Conservation (phyloP, 1,140 invertebrate genomes). For the Caerostris darwini region DNA sequence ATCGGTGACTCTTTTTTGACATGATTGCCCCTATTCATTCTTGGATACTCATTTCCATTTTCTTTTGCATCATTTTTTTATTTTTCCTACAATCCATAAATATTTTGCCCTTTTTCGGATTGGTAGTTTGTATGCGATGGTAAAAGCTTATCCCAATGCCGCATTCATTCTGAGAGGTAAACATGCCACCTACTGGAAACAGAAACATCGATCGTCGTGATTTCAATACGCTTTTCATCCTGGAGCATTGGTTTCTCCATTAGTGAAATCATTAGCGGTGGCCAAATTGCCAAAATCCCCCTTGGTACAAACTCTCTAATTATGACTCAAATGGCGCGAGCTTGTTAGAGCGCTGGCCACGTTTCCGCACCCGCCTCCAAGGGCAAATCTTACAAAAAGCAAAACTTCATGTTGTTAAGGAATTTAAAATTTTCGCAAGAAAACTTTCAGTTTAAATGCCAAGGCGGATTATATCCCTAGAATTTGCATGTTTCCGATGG, state of each 20-base stretch:
- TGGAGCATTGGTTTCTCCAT: conserved; percentile 31
- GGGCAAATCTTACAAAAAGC: neutral
- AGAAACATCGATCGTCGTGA: neutral
- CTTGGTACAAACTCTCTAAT: conserved; percentile 12
- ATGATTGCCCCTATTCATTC: too few species aligned
- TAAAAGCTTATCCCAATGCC: conserved; percentile 19
- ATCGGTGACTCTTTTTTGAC: too few species aligned
- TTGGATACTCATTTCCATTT: too few species aligned
- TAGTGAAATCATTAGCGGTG: conserved; percentile 31
- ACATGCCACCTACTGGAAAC: neutral
- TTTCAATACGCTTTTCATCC: conserved; percentile 23
- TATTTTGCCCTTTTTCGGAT: too few species aligned
- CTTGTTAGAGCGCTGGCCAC: neutral
- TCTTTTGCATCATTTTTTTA: too few species aligned
- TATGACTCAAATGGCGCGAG: neutral
- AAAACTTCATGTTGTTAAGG: neutral
- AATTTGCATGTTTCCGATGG: too few species aligned
- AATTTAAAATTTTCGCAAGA: neutral
- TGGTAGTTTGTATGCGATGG: neutral
- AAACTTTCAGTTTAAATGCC: too few species aligned
- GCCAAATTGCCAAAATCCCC: conserved; percentile 35
- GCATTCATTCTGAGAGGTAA: neutral
- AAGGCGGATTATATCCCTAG: too few species aligned
- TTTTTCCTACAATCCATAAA: too few species aligned
- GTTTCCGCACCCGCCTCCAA: neutral